Percentiles rank a stretch among this genome's conserved stretches.
Evolutionary conservation across 2,888 invertebrate species (phyloP).

Genomic region (Lepidocyrtoides sp.): DNA sequence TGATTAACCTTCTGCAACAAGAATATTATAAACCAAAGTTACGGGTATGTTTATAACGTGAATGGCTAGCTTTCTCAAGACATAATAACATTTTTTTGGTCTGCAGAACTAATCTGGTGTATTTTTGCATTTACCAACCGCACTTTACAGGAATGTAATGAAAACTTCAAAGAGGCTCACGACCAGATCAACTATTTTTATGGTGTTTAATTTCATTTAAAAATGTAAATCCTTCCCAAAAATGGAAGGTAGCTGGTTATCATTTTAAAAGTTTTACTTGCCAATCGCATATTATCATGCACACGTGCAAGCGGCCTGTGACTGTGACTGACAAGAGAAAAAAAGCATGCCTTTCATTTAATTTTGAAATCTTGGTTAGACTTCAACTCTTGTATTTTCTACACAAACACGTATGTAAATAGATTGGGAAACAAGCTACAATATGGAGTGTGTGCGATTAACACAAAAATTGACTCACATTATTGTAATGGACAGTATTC

Average conservation of each 20-base stretch:
- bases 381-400: neutral
- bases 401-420: neutral
- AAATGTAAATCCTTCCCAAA: conserved; percentile 39
- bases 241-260: conserved; percentile 44
- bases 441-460: neutral
- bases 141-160: too few species aligned
- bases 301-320: neutral
- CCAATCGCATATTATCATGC: neutral
- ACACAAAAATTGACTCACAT: neutral
- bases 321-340: neutral
- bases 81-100: too few species aligned
- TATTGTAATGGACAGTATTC: neutral
- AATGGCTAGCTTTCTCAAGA: too few species aligned
- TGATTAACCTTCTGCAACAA: too few species aligned
- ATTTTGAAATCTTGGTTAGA: neutral
- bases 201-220: conserved; percentile 15
- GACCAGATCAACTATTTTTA: conserved; percentile 17
- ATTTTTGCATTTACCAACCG: too few species aligned
- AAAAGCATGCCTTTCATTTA: neutral
- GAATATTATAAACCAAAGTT: too few species aligned
- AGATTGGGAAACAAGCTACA: neutral
- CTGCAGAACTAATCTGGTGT: too few species aligned
- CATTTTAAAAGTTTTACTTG: neutral
- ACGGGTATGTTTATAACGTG: too few species aligned
- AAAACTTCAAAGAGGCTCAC: neutral